phyloP scores from a whole-genome alignment of 2,888 invertebrate genomes.

The Incurvaria masculella region DNA sequence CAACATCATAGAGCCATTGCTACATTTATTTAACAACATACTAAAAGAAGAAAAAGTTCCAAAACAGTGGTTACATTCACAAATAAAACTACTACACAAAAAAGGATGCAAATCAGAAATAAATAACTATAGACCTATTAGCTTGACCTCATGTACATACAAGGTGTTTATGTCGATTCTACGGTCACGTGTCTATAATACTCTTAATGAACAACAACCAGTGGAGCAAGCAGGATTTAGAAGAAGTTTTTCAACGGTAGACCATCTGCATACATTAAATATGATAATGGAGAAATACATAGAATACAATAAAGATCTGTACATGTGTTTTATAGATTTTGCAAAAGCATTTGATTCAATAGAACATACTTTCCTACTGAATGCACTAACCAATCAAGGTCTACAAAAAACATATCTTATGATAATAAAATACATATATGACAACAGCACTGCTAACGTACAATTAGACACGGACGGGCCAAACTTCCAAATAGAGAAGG shows the following conservation, averaged over 20 bases:
- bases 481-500: neutral
- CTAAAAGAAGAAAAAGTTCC: constrained; percentile 1
- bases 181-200: neutral
- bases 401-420: neutral
- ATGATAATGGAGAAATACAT: constrained; percentile 2
- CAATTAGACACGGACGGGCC: neutral
- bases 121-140: constrained; percentile 10
- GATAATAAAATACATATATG: neutral
- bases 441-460: neutral
- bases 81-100: constrained; percentile 10
- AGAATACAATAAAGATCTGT: constrained; percentile 4
- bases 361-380: neutral
- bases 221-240: constrained; percentile 7
- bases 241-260: neutral
- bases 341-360: neutral
- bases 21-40: neutral
- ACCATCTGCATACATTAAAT: constrained; percentile 4
- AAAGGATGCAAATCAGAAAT: constrained; percentile 7
- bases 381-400: neutral
- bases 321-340: neutral
- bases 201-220: constrained; percentile 1
- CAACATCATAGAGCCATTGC: neutral
- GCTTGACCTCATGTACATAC: constrained; percentile 5
- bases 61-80: constrained; percentile 4
- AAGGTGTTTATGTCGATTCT: constrained; percentile 7